Percentiles rank a stretch among this genome's conserved stretches.
Evolutionary conservation across 2,888 invertebrate species (phyloP).

Genomic region (Limnephilus lunatus): DNA sequence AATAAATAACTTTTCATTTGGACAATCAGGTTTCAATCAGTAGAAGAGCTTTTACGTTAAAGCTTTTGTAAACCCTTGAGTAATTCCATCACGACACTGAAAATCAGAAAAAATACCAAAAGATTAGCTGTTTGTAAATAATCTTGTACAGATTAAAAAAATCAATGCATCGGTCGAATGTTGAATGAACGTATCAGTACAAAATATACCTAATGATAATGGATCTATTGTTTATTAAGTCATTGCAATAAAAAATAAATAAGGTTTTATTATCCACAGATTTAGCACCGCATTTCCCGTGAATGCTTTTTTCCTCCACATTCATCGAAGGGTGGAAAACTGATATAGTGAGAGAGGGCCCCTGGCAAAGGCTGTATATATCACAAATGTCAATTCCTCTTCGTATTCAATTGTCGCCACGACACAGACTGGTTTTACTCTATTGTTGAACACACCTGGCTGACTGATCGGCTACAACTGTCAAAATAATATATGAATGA

Average conservation of each 20-base stretch:
- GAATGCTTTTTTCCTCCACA: slow-evolving; percentile 26
- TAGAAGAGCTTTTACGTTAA: too few relatives aligned
- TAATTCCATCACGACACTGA: too few relatives aligned
- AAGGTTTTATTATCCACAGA: not conserved
- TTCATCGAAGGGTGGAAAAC: slow-evolving; percentile 17
- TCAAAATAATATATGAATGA: slow-evolving; percentile 25
- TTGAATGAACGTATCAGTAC: too few relatives aligned
- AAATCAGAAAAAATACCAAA: too few relatives aligned
- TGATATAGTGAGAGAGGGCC: slow-evolving; percentile 25
- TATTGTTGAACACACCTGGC: slow-evolving; percentile 42
- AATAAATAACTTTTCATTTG: too few relatives aligned
- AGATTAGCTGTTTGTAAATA: too few relatives aligned
- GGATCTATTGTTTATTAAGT: not conserved
- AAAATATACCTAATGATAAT: not conserved
- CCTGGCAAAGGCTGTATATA: slow-evolving; percentile 35
- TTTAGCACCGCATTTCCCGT: not conserved
- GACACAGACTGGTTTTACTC: slow-evolving; percentile 22
- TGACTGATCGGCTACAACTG: slow-evolving; percentile 34
- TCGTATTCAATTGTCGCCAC: slow-evolving; percentile 34
- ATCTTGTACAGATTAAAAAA: too few relatives aligned
- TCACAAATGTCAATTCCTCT: slow-evolving; percentile 46
- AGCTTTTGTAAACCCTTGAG: too few relatives aligned
- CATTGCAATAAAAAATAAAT: not conserved
- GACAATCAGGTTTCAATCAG: too few relatives aligned
- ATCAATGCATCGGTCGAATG: too few relatives aligned